Conservation (phyloP, 2,797 vertebrate genomes). For the Sebastes kiyomatsui region DNA sequence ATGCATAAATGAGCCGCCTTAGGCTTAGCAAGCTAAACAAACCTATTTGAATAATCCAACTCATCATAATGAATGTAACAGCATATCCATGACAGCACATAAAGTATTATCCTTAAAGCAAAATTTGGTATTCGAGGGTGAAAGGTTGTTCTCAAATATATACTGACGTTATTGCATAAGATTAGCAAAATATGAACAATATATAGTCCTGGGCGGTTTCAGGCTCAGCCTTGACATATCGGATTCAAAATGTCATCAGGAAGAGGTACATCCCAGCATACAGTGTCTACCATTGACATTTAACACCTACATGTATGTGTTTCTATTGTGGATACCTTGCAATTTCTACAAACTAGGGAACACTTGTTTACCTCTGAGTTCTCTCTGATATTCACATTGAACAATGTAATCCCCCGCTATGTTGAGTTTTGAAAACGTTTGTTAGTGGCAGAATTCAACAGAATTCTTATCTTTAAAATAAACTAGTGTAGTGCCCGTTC, state of each 20-base stretch:
- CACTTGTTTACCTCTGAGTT: neutral
- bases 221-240: neutral
- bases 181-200: neutral
- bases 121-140: conserved; percentile 17
- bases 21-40: conserved; percentile 67
- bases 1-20: conserved; percentile 65
- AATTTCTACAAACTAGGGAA: neutral
- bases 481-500: too few species aligned
- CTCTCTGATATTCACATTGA: neutral
- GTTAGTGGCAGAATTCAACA: neutral
- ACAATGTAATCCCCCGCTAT: neutral
- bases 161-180: neutral
- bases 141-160: conserved; percentile 9
- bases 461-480: neutral
- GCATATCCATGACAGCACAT: conserved; percentile 50
- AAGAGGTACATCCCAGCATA: neutral
- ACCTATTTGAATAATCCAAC: conserved; percentile 75
- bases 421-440: neutral
- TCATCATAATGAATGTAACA: conserved; percentile 58
- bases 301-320: neutral
- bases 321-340: neutral
- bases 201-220: neutral
- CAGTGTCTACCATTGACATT: neutral
- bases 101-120: conserved; percentile 28
- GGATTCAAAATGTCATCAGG: neutral